Conservation (phyloP, 2,113 vertebrate genomes). For the Paratilapia polleni region DNA sequence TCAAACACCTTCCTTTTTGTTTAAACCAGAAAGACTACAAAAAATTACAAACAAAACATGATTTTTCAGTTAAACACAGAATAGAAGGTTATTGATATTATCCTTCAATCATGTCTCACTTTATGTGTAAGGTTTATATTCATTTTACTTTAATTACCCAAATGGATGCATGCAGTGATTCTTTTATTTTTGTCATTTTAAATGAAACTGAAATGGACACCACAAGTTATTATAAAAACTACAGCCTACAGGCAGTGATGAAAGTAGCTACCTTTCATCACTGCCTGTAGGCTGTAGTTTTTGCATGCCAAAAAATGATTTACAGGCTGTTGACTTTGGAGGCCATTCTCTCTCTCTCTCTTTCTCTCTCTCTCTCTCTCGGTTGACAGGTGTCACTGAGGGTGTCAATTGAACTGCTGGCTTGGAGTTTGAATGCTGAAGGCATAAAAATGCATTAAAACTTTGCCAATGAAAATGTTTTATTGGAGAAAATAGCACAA, state of each 20-base stretch:
- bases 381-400: neutral
- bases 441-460: no score
- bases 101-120: neutral
- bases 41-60: neutral
- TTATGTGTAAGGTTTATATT: rapidly evolving
- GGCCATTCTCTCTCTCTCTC: no score
- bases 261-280: neutral
- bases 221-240: no score
- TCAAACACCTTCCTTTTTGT: neutral
- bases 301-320: neutral
- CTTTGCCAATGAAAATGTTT: no score
- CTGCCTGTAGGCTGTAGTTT: neutral
- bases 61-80: neutral
- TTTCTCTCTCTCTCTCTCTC: neutral
- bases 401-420: neutral
- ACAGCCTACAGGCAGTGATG: no score
- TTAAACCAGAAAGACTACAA: neutral
- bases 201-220: no score
- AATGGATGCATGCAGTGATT: no score
- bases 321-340: neutral
- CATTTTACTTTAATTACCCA: no score
- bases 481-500: no score
- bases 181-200: no score
- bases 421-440: no score
- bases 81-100: neutral